A percentile compares a stretch with the other conserved stretches of the same genome.
phyloP scores from a whole-genome alignment of 2,113 vertebrate species.

The Lota lota region DNA sequence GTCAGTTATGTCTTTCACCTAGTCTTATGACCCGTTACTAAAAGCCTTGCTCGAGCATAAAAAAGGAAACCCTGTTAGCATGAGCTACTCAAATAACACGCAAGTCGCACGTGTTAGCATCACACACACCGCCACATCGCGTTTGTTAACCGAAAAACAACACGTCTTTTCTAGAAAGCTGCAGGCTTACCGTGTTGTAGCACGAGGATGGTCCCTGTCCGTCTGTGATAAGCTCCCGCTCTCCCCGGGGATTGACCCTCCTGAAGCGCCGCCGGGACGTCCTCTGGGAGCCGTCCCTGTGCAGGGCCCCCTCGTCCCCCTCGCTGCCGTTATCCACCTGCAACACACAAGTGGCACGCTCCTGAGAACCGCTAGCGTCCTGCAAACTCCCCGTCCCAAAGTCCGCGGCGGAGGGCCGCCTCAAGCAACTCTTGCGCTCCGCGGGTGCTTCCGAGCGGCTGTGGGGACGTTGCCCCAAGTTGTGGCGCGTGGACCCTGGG shows the following conservation, averaged over 20 bases:
- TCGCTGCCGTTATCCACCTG: constrained; percentile 95
- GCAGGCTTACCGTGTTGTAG: constrained; percentile 74
- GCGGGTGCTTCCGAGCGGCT: neutral
- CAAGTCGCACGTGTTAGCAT: too few species aligned
- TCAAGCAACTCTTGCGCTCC: neutral
- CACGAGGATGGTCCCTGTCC: constrained; percentile 70
- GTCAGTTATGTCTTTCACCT: too few species aligned
- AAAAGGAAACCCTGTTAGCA: too few species aligned
- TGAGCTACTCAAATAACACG: too few species aligned
- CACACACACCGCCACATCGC: too few species aligned
- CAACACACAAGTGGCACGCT: constrained; percentile 68
- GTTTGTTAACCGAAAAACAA: too few species aligned
- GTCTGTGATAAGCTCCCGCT: constrained; percentile 88
- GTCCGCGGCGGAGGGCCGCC: neutral
- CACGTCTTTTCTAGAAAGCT: neutral
- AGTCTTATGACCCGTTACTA: too few species aligned
- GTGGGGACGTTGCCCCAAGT: constrained; percentile 3
- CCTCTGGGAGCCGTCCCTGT: constrained; percentile 80
- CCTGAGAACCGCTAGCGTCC: constrained; percentile 43
- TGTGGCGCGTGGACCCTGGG: neutral
- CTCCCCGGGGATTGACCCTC: constrained; percentile 84
- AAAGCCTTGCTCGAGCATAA: too few species aligned
- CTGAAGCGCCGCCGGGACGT: constrained; percentile 84
- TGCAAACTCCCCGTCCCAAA: neutral
- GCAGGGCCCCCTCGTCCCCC: constrained; percentile 80